Base-by-base conservation (phyloP, 2,888 invertebrate species). In the Drosophila eohydei region DNA sequence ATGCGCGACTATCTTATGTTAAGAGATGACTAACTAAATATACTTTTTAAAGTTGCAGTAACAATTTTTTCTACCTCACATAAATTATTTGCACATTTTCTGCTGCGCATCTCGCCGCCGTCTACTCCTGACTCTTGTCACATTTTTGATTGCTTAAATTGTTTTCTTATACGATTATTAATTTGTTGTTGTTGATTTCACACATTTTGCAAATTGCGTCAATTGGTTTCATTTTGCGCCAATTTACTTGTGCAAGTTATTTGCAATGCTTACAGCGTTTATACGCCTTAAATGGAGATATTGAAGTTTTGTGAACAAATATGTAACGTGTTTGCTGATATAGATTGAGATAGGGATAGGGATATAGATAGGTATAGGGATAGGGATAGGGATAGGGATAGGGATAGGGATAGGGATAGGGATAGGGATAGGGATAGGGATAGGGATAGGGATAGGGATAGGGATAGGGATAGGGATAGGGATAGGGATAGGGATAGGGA, bases 241-340 rank as follows among this genome's bases (percentile, higher is more conserved):
- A 38, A 78, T 50, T 70, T 70, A 62, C 48, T 78, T 61, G 57
- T 56, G 57, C 2, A 14, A 32, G 30, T 43, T 51, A 11, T 43
- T 56, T 41, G 8, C 7, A 8, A n/a, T 46, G 32, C 6, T 32
- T 32, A 50, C 48, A 30, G 16, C 5, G 34, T 3, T n/a, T n/a
- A 11, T 30, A n/a, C 32, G 7, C 21, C 12, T 21, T 34, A 21
- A 14, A 6, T 2, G 14, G 1, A 30, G 4, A 21, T 12, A 7
- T 9, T n/a, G 3, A 7, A 5, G 1, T 12, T 50, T 16, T 50
- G 16, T 11, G 0, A 12, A 6, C 11, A 1, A 32, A 11, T 21
- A 34, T 48, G 30, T 30, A 12, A 21, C 3, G 7, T 32, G 48
- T 11, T 21, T 38, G 16, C 40, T 34, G 4, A 21, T 32, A 14